phyloP scores from a whole-genome alignment of 1,140 invertebrate species.

The Bombus superbus region DNA sequence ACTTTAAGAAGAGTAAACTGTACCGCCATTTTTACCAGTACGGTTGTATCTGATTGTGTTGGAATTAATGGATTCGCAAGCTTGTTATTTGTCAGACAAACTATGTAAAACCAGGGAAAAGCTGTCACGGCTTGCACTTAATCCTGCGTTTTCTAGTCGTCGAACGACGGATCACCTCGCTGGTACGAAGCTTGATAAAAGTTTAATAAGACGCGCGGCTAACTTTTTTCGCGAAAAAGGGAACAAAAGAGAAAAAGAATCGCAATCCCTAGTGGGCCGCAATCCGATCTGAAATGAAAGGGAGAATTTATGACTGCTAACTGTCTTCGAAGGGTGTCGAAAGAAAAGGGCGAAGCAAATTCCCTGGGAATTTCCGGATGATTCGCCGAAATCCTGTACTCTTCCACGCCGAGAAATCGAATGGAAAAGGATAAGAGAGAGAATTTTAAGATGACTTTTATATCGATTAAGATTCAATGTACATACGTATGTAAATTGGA shows the following conservation, averaged over 20 bases:
- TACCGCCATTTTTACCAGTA: no score
- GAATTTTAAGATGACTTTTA: neutral
- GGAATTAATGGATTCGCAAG: neutral
- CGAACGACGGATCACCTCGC: neutral
- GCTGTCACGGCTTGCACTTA: no score
- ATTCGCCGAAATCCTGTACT: neutral
- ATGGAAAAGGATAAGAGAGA: neutral
- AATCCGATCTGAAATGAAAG: constrained; percentile 21
- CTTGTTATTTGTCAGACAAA: neutral
- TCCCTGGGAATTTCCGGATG: neutral
- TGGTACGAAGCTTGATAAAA: neutral
- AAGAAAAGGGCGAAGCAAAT: constrained; percentile 8
- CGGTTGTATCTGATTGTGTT: no score
- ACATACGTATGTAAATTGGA: no score
- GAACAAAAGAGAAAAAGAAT: neutral
- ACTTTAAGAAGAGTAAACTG: no score
- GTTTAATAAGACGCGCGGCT: neutral
- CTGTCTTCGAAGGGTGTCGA: neutral
- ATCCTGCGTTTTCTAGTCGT: neutral
- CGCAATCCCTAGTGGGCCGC: neutral
- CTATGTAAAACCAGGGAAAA: neutral
- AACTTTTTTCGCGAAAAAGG: neutral
- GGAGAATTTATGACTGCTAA: constrained; percentile 7
- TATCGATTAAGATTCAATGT: neutral
- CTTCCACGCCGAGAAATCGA: neutral